A percentile compares a stretch with the other conserved stretches of the same genome.
phyloP scores from a whole-genome alignment of 1,140 invertebrate genomes.

The Liolophura sinensis region DNA sequence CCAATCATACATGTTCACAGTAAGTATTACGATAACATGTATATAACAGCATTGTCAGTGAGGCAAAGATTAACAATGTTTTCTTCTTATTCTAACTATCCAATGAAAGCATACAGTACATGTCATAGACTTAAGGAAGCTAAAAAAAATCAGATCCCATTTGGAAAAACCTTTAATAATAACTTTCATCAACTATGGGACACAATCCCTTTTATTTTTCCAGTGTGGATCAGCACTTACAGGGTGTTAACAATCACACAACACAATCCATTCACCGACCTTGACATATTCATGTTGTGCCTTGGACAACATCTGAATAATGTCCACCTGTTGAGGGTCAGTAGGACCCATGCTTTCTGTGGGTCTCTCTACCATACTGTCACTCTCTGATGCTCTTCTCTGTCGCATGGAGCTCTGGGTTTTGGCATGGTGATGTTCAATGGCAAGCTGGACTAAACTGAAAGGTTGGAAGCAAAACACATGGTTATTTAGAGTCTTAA shows the following conservation, averaged over 20 bases:
- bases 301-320: conserved; percentile 86
- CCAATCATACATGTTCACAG: no score
- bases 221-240: no score
- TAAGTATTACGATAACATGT: no score
- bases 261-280: conserved; percentile 17
- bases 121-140: neutral
- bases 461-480: conserved; percentile 7
- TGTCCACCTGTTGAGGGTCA: conserved; percentile 67
- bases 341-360: neutral
- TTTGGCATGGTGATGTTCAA: conserved; percentile 22
- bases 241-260: no score
- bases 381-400: conserved; percentile 35
- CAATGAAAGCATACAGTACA: no score
- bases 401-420: conserved; percentile 18
- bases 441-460: conserved; percentile 36
- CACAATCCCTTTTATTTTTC: neutral
- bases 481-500: neutral
- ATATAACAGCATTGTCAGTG: no score
- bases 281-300: conserved; percentile 73
- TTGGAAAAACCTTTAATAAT: neutral
- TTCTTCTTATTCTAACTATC: no score
- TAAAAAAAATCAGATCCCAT: neutral
- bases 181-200: neutral
- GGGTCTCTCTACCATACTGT: conserved; percentile 23
- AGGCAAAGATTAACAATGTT: no score